Evolutionary conservation across 2,888 invertebrate species (phyloP), one percentile per base, ranked within the genome.

Genomic region (Meteorus colon): DNA sequence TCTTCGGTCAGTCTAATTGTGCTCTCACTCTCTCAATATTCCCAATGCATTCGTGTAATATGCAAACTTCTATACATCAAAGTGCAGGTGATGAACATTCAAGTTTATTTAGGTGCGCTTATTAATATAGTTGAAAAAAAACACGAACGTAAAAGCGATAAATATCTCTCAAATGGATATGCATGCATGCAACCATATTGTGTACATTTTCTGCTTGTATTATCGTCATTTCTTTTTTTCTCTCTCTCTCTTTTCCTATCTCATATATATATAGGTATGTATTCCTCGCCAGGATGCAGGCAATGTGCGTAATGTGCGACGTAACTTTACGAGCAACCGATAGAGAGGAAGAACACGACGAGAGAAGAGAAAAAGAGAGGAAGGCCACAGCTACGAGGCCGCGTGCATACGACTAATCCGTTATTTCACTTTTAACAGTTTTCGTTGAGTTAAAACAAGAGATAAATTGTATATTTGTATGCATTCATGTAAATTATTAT

Each of bases 311-410:
- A 81, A 80, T 80, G 80, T 78, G 75, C 80, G 78, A 79, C 80
- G 80, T 82, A 81, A 80, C 81, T 80, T 79, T 81, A 81, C 80
- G 81, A 81, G 78, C 77, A 79, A 78, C 73, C 79, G 81, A 78
- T 79, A 76, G 74, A 78, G 78, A 71, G 77, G 75, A 78, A 80
- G 75, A 67, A 78, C 77, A 65, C 65, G 37, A 73, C 68, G 77
- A 75, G 76, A 77, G 69, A 74, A 71, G 74, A 73, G 76, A 59
- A 65, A 73, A 51, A 68, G 77, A 78, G 79, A 78, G 76, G 77
- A 78, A 77, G 71, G 77, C 76, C 76, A 71, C 71, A 72, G 62
- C 59, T 72, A 76, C 72, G 76, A 76, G 68, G 76, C 72, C 74
- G 51, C 66, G 55, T 2, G 48, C 48, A 55, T 19, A 76, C 67